Evolutionary conservation across 92 coral and sea anemone species (phyloP).

Genomic region (Virgularia gustaviana): DNA sequence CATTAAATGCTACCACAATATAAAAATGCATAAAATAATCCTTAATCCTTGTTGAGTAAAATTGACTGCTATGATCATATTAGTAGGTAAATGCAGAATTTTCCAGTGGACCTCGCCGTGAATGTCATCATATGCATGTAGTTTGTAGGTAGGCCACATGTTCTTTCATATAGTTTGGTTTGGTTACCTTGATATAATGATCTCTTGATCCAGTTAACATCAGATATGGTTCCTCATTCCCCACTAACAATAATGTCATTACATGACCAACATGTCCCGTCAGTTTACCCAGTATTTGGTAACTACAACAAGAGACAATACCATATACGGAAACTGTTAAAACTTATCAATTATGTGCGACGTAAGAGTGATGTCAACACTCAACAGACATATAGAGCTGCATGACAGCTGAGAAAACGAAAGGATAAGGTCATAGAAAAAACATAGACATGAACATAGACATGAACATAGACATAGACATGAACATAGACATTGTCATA

Average conservation of each 20-base stretch:
- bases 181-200: slow-evolving; percentile 93
- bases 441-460: too few species aligned
- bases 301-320: slow-evolving; percentile 55
- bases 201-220: slow-evolving; percentile 95
- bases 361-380: too few species aligned
- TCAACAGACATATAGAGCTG: too few species aligned
- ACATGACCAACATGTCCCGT: slow-evolving; percentile 95
- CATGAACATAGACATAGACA: too few species aligned
- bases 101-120: too few species aligned
- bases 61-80: too few species aligned
- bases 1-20: neutral
- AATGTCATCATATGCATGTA: neutral
- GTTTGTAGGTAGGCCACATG: neutral
- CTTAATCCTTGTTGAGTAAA: neutral
- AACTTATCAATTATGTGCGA: too few species aligned
- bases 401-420: too few species aligned
- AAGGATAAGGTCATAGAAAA: too few species aligned
- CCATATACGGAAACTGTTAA: too few species aligned
- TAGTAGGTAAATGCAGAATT: too few species aligned
- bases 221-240: slow-evolving; percentile 63
- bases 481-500: too few species aligned
- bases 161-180: neutral
- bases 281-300: slow-evolving; percentile 89
- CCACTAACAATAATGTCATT: slow-evolving; percentile 71
- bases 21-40: neutral